phyloP scores from a whole-genome alignment of 2,113 vertebrate genomes.

The Scophthalmus maximus region DNA sequence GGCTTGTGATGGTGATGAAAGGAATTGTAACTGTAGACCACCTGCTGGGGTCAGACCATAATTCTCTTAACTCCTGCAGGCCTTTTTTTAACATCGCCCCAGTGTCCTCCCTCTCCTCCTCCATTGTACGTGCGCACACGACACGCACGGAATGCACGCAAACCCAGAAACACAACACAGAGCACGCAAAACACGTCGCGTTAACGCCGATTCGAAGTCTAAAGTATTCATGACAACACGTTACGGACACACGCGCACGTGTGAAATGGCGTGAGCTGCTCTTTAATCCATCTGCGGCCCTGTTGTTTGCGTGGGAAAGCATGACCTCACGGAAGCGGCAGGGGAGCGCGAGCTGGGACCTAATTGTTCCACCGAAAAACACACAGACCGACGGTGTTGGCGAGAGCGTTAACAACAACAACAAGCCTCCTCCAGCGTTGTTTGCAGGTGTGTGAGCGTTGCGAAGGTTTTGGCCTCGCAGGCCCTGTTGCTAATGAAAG shows the following conservation, averaged over 20 bases:
- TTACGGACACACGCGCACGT: conserved; percentile 38
- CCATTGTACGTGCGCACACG: conserved; percentile 16
- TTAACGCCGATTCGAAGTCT: conserved; percentile 6
- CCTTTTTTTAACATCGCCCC: conserved; percentile 1
- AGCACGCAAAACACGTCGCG: conserved; percentile 10
- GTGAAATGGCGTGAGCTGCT: conserved; percentile 47
- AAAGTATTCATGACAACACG: conserved; percentile 25
- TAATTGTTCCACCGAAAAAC: conserved; percentile 54
- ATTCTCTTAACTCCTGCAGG: conserved; percentile 79
- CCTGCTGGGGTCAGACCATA: conserved; percentile 85
- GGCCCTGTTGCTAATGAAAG: conserved; percentile 92
- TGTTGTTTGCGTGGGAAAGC: conserved; percentile 67
- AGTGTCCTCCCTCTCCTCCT: conserved; percentile 24
- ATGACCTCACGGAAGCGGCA: conserved; percentile 38
- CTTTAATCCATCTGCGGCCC: conserved; percentile 71
- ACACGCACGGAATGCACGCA: background rate
- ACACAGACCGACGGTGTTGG: conserved; percentile 11
- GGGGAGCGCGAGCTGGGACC: conserved; percentile 32
- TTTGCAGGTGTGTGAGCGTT: conserved; percentile 72
- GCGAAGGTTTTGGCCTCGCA: conserved; percentile 71
- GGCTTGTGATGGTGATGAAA: conserved; percentile 88
- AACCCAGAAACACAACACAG: background rate
- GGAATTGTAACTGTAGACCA: conserved; percentile 88
- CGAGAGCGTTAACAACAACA: conserved; percentile 49
- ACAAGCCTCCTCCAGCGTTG: conserved; percentile 27